These are phyloP conservation scores for Taenioides sp. DNA, from an alignment of 2,797 vertebrate genomes.

Conservation along the genomic window DNA sequence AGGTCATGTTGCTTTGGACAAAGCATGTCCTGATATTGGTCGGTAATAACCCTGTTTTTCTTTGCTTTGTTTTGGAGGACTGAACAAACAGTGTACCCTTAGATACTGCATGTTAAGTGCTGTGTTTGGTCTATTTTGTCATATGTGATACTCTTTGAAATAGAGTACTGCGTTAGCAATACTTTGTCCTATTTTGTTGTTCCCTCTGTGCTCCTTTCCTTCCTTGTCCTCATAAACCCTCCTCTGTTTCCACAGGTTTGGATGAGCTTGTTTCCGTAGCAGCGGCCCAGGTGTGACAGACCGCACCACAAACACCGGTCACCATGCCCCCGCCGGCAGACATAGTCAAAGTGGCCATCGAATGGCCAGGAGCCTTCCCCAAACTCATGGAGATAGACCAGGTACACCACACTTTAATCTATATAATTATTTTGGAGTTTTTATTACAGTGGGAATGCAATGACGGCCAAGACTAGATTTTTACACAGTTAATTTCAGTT, in stretches of 20 bases:
- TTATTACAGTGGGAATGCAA: background rate
- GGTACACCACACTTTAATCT: constrained; percentile 73
- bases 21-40: too few relatives aligned
- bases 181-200: constrained; percentile 7
- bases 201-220: background rate
- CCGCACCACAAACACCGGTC: constrained; percentile 25
- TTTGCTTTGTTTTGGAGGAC: background rate
- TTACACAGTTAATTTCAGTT: background rate
- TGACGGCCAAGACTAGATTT: background rate
- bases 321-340: constrained; percentile 94
- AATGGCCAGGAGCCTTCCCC: constrained; percentile 95
- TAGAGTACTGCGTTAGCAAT: constrained; percentile 6
- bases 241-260: constrained; percentile 74
- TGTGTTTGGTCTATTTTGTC: background rate
- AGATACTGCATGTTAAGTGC: background rate
- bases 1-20: constrained; percentile 18
- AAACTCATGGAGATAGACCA: constrained; percentile 99
- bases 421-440: background rate
- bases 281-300: constrained; percentile 67
- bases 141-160: background rate
- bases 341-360: constrained; percentile 97
- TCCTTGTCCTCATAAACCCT: background rate
- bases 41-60: background rate
- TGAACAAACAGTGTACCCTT: background rate
- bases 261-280: constrained; percentile 71